A percentile compares a stretch with the other conserved stretches of the same genome.
Evolutionary conservation across 2,888 invertebrate species (phyloP).

Genomic region (Fragum sueziense): DNA sequence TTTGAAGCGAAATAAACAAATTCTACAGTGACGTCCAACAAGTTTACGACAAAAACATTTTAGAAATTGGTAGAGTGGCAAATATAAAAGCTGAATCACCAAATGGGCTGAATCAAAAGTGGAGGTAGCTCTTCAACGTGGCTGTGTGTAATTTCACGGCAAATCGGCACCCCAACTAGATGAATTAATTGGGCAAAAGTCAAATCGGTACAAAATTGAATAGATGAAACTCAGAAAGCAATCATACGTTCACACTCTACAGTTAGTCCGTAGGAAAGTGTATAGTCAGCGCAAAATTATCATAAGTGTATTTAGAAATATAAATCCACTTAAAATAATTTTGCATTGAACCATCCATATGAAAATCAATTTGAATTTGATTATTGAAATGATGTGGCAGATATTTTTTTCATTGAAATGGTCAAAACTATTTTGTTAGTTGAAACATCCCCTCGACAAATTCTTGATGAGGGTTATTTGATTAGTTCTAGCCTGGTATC

Average conservation of each 20-base stretch:
- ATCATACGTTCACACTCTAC: constrained; percentile 45
- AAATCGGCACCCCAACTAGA: constrained; percentile 38
- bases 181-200: constrained; percentile 57
- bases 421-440: constrained; percentile 3
- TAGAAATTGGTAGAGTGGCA: no score
- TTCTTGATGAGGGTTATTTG: no score
- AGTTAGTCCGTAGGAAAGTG: constrained; percentile 13
- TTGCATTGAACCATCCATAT: no score
- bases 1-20: no score
- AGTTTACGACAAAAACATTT: no score
- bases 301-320: no score
- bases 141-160: constrained; percentile 60
- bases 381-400: constrained; percentile 19
- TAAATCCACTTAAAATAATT: no score
- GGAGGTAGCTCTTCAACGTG: constrained; percentile 6
- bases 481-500: no score
- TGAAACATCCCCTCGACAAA: neutral
- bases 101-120: no score
- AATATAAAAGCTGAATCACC: no score
- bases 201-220: constrained; percentile 51
- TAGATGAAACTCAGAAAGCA: constrained; percentile 56
- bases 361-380: constrained; percentile 27
- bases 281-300: no score
- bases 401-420: constrained; percentile 3
- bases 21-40: no score